These are phyloP conservation scores for Cervus canadensis DNA, from an alignment of 2,113 vertebrate species.

Conservation along the genomic window DNA sequence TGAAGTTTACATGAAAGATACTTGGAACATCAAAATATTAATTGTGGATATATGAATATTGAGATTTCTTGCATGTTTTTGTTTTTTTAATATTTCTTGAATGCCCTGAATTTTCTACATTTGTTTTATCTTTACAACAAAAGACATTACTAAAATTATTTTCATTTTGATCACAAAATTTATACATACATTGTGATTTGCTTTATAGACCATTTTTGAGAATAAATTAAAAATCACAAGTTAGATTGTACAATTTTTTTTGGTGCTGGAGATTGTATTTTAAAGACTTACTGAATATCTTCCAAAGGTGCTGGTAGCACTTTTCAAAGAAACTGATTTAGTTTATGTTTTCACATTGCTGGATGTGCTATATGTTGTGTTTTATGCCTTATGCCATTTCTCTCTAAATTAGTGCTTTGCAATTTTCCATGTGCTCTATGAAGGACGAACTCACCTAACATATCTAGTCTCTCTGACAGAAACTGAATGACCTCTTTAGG, in stretches of 20 bases:
- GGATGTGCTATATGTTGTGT: not conserved
- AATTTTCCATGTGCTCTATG: not conserved
- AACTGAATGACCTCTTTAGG: not conserved
- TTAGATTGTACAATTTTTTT: not conserved
- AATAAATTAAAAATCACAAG: not conserved
- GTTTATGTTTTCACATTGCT: not conserved
- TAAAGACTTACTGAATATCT: not conserved
- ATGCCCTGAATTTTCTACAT: not conserved
- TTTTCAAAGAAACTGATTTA: not conserved
- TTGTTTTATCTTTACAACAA: not conserved
- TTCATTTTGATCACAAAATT: not conserved
- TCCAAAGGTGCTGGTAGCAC: not conserved
- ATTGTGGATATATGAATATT: not conserved
- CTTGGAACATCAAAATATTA: not conserved
- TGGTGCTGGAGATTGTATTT: not conserved
- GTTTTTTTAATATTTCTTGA: not conserved
- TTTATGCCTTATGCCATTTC: not conserved
- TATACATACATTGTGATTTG: not conserved
- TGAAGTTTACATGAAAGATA: not conserved
- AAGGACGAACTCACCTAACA: not conserved
- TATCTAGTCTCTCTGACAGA: not conserved
- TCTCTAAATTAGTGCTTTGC: not conserved
- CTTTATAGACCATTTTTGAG: not conserved
- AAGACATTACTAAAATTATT: not conserved
- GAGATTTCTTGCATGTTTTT: not conserved